Evolutionary conservation across 2,888 invertebrate species (phyloP), one percentile per base, ranked within the genome.

Genomic region (Phaedon cochleariae): DNA sequence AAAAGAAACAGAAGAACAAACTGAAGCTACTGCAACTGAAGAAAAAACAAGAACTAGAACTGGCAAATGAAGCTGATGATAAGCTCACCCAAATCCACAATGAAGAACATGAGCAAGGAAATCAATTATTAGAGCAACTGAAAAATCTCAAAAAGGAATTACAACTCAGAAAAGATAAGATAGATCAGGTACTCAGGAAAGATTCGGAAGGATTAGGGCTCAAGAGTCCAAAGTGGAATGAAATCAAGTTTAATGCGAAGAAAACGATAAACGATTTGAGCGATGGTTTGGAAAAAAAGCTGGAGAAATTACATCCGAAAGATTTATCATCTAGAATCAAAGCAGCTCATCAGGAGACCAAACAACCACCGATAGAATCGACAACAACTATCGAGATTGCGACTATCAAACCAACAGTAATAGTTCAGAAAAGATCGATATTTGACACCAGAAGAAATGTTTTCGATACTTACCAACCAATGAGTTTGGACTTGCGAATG

Each of bases 391-490:
- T 59, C 17, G 41, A 17, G 0, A 52, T 17, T 4, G 59, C 49
- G 3, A 17, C 53, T 10, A 60, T 34, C 48, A 31, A 22, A 41
- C 41, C 41, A n/a, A 41, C n/a, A 15, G 26, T 62, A 45, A 54
- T 59, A 17, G 6, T 52, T 22, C n/a, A 34, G 0, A 70, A 72
- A 52, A 63, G 71, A 31, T 71, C 72, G 5, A 31, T 71, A 26
- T 62, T 70, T 20, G 46, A 65, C 26, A 59, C 63, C 21, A 61
- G 61, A 59, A n/a, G 15, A 15, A 48, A 46, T 7, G 41, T 46
- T 18, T 73, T 74, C 61, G 74, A 72, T 2, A 64, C 68, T 10
- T 76, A 77, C 55, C 68, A 68, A 20, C 72, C 76, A 6, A 41
- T 71, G 29, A 72, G 73, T 2, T 45, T 67, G 17, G 59, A 66